phyloP scores from a whole-genome alignment of 2,797 vertebrate genomes.

The Botia kubotai region DNA sequence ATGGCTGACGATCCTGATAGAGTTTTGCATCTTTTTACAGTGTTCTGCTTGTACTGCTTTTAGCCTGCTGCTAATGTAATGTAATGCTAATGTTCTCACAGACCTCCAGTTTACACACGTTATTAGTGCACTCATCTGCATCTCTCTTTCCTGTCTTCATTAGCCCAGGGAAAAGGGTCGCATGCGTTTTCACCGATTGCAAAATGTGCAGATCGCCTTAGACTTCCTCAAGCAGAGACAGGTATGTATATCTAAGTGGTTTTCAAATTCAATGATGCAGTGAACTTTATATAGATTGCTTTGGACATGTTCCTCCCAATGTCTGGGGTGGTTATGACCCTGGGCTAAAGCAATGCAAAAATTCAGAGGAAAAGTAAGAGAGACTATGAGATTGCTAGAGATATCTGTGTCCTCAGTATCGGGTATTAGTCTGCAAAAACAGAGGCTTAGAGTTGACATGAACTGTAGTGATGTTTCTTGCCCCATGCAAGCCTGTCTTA shows the following conservation, averaged over 20 bases:
- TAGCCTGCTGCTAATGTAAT: slow-evolving; percentile 43
- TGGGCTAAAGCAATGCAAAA: neutral
- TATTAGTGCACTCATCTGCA: slow-evolving; percentile 13
- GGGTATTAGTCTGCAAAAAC: neutral
- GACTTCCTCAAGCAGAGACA: slow-evolving; percentile 97
- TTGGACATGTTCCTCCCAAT: neutral
- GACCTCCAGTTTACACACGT: neutral
- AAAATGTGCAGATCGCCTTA: slow-evolving; percentile 98
- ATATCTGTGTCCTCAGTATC: neutral
- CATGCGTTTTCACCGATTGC: slow-evolving; percentile 96
- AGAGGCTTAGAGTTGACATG: neutral
- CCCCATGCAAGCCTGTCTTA: slow-evolving; percentile 1
- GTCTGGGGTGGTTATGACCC: neutral
- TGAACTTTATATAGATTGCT: neutral
- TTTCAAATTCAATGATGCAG: neutral
- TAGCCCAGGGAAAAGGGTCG: slow-evolving; percentile 97
- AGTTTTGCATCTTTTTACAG: slow-evolving; percentile 12
- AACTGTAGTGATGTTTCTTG: slow-evolving; percentile 18
- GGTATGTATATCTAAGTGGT: slow-evolving; percentile 73
- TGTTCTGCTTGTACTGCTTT: slow-evolving; percentile 60
- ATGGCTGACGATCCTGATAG: slow-evolving; percentile 36
- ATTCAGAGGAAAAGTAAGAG: neutral
- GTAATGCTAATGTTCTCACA: slow-evolving; percentile 25
- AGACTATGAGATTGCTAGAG: neutral
- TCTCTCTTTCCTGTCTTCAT: slow-evolving; percentile 26